Evolutionary conservation across 2,113 vertebrate genomes (phyloP).

Genomic region (Tachuris rubrigastra): DNA sequence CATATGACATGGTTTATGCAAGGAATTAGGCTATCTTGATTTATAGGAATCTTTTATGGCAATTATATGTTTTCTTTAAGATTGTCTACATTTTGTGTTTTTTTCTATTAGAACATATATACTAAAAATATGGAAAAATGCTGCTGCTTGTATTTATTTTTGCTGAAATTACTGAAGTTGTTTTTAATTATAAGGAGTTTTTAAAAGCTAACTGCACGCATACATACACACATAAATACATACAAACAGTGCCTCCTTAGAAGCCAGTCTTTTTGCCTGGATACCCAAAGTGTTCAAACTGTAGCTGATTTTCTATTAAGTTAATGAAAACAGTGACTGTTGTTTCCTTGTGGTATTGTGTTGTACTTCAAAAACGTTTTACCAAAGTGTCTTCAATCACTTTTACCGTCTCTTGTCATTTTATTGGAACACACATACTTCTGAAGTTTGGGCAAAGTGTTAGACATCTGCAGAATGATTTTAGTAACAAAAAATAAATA

Average conservation of each 20-base stretch:
- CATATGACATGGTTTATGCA: not conserved
- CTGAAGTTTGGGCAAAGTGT: not conserved
- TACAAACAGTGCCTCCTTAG: not conserved
- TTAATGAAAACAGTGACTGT: not conserved
- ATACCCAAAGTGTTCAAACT: not conserved
- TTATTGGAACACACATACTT: not conserved
- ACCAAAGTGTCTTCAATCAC: not conserved
- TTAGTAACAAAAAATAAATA: not conserved
- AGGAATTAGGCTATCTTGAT: not conserved
- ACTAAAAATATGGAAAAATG: not conserved
- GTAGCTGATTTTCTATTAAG: not conserved
- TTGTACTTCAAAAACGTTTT: constrained; percentile 7
- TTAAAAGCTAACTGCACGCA: not conserved
- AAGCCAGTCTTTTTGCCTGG: not conserved
- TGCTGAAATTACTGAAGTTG: not conserved
- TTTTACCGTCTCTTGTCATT: not conserved
- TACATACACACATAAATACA: not conserved
- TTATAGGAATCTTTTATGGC: not conserved
- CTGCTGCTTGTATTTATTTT: not conserved
- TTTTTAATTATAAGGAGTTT: not conserved
- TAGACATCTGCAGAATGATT: not conserved
- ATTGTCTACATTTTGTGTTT: not conserved
- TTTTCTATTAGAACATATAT: not conserved
- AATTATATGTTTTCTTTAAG: not conserved
- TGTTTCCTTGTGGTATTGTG: not conserved